Conservation (phyloP, 2,797 vertebrate species). For the Sparidentex hasta region DNA sequence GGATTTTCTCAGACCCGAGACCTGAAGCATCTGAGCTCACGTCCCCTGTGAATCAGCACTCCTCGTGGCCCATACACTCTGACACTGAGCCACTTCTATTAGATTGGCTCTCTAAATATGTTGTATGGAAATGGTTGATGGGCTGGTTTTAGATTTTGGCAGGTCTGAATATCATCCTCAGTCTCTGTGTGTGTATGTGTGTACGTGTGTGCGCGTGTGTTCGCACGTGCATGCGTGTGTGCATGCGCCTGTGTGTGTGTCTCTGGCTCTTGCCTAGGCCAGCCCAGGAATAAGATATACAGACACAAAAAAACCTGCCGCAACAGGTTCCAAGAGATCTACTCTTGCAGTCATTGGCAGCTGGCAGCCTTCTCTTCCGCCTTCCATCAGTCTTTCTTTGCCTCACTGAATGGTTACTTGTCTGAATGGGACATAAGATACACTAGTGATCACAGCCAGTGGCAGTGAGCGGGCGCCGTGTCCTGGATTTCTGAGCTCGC, state of each 20-base stretch:
- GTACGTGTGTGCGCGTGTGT: constrained; percentile 32
- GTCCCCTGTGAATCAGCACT: constrained; percentile 20
- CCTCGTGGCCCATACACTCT: constrained; percentile 32
- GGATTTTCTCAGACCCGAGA: constrained; percentile 23
- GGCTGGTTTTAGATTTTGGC: constrained; percentile 80
- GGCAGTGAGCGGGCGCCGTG: constrained; percentile 60
- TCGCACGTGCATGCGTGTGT: constrained; percentile 42
- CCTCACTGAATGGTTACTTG: constrained; percentile 70
- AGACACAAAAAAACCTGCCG: constrained; percentile 82
- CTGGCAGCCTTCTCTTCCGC: constrained; percentile 71
- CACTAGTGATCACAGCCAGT: constrained; percentile 68
- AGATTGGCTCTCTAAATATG: constrained; percentile 74
- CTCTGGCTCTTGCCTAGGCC: constrained; percentile 78
- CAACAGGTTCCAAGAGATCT: constrained; percentile 83
- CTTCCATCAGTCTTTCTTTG: constrained; percentile 70
- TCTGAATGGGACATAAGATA: constrained; percentile 79
- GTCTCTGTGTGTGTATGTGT: constrained; percentile 20
- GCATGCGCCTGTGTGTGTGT: constrained; percentile 33
- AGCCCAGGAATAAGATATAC: constrained; percentile 76
- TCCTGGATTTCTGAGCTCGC: constrained; percentile 61
- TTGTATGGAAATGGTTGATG: constrained; percentile 70
- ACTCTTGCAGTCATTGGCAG: constrained; percentile 72
- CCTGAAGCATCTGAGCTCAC: constrained; percentile 26
- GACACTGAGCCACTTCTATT: constrained; percentile 56
- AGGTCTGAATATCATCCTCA: constrained; percentile 69